These are phyloP conservation scores for Stenichneumon culpator DNA, from an alignment of 2,888 invertebrate genomes.

Conservation along the genomic window DNA sequence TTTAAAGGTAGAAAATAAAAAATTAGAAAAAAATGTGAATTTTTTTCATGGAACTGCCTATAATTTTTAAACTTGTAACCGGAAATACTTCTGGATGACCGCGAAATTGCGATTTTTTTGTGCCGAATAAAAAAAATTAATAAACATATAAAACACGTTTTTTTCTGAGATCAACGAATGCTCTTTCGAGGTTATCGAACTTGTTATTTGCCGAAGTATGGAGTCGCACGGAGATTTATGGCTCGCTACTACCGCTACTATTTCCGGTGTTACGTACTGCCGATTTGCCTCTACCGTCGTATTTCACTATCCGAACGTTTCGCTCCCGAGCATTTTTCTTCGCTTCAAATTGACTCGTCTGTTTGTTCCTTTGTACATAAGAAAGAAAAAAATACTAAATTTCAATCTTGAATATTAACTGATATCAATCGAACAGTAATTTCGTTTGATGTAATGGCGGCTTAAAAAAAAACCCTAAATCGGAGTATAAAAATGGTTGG, in stretches of 20 bases:
- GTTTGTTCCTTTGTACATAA: not conserved
- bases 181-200: constrained; percentile 48
- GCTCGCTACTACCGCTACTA: not conserved
- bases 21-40: too few species aligned
- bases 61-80: too few species aligned
- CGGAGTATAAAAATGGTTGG: too few species aligned
- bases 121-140: too few species aligned
- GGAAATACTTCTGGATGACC: too few species aligned
- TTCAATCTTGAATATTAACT: not conserved
- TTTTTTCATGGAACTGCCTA: too few species aligned
- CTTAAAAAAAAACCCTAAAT: too few species aligned
- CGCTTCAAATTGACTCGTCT: not conserved
- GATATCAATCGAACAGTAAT: not conserved
- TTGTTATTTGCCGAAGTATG: constrained; percentile 41
- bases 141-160: too few species aligned
- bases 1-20: too few species aligned
- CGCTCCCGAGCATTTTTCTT: not conserved
- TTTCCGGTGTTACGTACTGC: constrained; percentile 4
- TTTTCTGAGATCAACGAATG: too few species aligned
- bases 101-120: too few species aligned
- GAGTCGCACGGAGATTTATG: constrained; percentile 54
- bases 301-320: not conserved
- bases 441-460: not conserved
- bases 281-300: not conserved
- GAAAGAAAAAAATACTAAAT: not conserved